Evolutionary conservation across 2,113 vertebrate genomes (phyloP).

Genomic region (Tupaia tana): DNA sequence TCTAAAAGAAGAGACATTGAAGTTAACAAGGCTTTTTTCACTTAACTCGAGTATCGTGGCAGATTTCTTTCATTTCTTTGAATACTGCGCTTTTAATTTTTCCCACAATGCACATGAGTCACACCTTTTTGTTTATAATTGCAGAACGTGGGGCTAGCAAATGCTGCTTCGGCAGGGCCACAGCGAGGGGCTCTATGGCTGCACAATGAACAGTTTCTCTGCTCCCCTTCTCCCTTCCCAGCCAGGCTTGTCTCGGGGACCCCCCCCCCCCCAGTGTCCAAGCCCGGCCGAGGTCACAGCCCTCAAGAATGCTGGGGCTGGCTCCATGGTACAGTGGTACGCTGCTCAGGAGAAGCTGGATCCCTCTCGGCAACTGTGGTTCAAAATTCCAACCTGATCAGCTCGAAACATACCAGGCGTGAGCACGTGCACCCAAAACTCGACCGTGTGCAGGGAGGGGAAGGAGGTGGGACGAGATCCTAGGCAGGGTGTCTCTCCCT

Average conservation of each 20-base stretch:
- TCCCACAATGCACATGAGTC: not conserved
- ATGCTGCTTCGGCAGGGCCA: not conserved
- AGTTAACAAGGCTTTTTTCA: not conserved
- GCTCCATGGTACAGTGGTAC: too few relatives aligned
- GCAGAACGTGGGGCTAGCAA: not conserved
- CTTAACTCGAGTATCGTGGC: not conserved
- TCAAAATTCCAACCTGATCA: too few relatives aligned
- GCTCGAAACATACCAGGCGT: too few relatives aligned
- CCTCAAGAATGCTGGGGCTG: not conserved
- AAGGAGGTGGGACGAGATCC: too few relatives aligned
- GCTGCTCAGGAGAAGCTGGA: too few relatives aligned
- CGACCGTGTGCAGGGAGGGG: too few relatives aligned
- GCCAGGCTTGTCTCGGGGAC: not conserved
- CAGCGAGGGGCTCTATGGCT: accelerated
- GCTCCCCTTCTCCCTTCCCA: not conserved
- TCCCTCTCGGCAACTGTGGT: too few relatives aligned
- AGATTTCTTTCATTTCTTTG: not conserved
- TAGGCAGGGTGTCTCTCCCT: too few relatives aligned
- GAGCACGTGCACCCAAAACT: too few relatives aligned
- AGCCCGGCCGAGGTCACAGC: not conserved
- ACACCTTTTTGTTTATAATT: not conserved
- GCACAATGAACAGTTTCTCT: not conserved
- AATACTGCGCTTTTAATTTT: constrained; percentile 8
- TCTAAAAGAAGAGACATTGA: not conserved
- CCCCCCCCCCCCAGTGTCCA: not conserved